Evolutionary conservation across 2,888 invertebrate genomes (phyloP), one percentile per base, ranked within the genome.

Genomic region (Diaprepes abbreviatus): DNA sequence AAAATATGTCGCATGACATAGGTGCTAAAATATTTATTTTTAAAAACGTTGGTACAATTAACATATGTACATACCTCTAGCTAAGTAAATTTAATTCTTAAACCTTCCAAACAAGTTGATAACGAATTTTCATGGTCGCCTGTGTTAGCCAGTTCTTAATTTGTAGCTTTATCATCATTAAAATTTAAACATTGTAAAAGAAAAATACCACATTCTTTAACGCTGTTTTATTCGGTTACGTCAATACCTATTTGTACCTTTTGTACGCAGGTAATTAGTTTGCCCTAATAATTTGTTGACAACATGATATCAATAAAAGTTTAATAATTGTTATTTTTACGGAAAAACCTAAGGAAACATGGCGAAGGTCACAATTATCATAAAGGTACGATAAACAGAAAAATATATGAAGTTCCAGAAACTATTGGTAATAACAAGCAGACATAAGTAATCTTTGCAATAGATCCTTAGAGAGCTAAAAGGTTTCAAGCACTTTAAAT

Each of bases 11-110:
- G 28, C 33, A 54, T 63, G 52, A 40, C 40, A 63, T 54, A 63
- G 31, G 63, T 63, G 63, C 28, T 40, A 63, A 63, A 40, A 43
- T 63, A 28, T 63, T 63, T 52, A 38, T 52, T 40, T 58, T 63
- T 40, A 4, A 59, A 33, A 40, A 63, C 52, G 24, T 28, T 40
- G 63, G 40, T 43, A 31, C 31, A 24, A 54, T 52, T 63, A 63
- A 40, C 62, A 50, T 62, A 38, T n/a, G n/a, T n/a, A n/a, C n/a
- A n/a, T n/a, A n/a, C n/a, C n/a, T 16, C 60, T 33, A 6, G 19
- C 35, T 48, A 48, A 64, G 55, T 64, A 55, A 43, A 55, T 64
- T 64, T 64, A 50, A 48, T 62, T 62, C 24, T 31, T 57, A 38
- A 16, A 36, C 45, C 31, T 62, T 50, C 24, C 43, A 52, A 52